A percentile compares a stretch with the other conserved stretches of the same genome.
Evolutionary conservation across 1,140 invertebrate genomes (phyloP).

Genomic region (Ectropis grisescens): DNA sequence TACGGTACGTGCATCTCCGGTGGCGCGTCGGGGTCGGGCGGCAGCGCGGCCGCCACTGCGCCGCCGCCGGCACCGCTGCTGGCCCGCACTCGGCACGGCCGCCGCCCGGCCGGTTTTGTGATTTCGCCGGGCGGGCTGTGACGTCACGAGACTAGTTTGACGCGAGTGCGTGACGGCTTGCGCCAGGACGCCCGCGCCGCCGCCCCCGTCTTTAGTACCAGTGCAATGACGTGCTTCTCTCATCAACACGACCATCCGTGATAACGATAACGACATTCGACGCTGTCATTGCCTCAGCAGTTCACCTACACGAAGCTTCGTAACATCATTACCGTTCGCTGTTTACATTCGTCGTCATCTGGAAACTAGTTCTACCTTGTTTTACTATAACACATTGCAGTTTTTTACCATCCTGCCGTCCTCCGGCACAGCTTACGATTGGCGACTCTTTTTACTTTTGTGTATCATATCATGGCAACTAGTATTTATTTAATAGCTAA

Average conservation of each 20-base stretch:
- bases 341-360: no score
- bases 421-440: no score
- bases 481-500: no score
- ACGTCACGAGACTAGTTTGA: constrained; percentile 66
- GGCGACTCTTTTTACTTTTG: no score
- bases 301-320: no score
- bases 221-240: constrained; percentile 55
- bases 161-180: constrained; percentile 55
- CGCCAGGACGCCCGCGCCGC: constrained; percentile 46
- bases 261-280: constrained; percentile 12
- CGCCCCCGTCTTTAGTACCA: constrained; percentile 54
- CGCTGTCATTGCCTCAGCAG: neutral
- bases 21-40: constrained; percentile 61
- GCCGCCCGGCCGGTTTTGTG: constrained; percentile 61
- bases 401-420: no score
- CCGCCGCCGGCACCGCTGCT: constrained; percentile 26
- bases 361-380: no score
- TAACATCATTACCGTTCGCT: no score
- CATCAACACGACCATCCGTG: constrained; percentile 8
- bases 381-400: no score
- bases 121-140: constrained; percentile 60
- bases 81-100: constrained; percentile 35
- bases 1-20: constrained; percentile 49
- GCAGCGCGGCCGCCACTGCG: constrained; percentile 61
- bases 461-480: no score